A percentile compares a stretch with the other conserved stretches of the same genome.
Evolutionary conservation across 2,113 vertebrate genomes (phyloP).

Genomic region (Poeciliopsis occidentalis): DNA sequence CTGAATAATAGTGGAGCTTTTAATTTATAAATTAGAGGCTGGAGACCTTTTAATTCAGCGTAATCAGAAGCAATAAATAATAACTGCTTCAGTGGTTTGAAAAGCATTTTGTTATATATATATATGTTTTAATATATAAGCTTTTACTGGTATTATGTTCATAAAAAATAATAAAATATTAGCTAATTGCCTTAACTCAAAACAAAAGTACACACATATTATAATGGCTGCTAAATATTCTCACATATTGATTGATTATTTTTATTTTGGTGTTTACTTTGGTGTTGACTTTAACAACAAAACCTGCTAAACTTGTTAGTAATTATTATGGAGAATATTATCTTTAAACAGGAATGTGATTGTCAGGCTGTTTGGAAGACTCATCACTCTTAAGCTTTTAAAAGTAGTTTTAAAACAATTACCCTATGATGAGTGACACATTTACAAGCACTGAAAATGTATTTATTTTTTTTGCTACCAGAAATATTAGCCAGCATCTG

Average conservation of each 20-base stretch:
- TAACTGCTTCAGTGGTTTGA: too few relatives aligned
- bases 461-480: background rate
- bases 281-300: background rate
- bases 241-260: too few relatives aligned
- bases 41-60: too few relatives aligned
- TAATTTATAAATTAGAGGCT: background rate
- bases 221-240: too few relatives aligned
- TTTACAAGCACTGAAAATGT: too few relatives aligned
- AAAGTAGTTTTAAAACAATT: background rate
- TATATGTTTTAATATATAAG: background rate
- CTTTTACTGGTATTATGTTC: background rate
- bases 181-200: background rate
- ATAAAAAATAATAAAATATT: background rate
- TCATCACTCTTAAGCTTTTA: background rate
- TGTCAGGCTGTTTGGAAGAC: background rate
- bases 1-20: conserved; percentile 19
- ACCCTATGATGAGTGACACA: background rate
- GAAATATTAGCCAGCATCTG: background rate
- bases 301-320: background rate
- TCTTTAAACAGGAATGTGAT: background rate
- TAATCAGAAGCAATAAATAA: background rate
- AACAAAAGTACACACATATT: background rate
- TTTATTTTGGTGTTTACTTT: too few relatives aligned
- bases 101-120: too few relatives aligned
- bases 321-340: background rate